Conservation (phyloP, 2,888 invertebrate genomes). For the Macrosiphum euphorbiae region DNA sequence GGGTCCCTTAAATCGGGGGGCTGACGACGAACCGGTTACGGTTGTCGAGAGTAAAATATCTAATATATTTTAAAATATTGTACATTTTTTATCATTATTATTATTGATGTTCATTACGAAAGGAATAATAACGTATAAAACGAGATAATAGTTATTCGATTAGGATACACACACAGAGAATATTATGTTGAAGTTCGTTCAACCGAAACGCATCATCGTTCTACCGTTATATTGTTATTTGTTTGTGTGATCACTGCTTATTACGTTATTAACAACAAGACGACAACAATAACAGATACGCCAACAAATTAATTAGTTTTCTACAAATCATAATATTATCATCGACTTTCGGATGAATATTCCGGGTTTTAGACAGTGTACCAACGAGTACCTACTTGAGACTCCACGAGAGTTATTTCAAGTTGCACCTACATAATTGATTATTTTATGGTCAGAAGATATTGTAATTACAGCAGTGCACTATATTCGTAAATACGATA, state of each 20-base stretch:
- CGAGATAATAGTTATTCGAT: constrained; percentile 47
- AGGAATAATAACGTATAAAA: constrained; percentile 40
- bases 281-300: not conserved
- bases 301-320: constrained; percentile 17
- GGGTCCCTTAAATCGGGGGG: not conserved
- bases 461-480: not conserved
- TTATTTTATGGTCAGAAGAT: not conserved
- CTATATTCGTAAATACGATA: not conserved
- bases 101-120: not conserved
- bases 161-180: not conserved
- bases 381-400: not conserved
- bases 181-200: constrained; percentile 45
- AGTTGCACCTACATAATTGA: not conserved
- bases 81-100: not conserved
- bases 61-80: not conserved
- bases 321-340: not conserved
- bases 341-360: not conserved
- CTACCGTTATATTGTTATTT: constrained; percentile 34
- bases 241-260: constrained; percentile 2
- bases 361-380: not conserved
- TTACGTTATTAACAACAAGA: not conserved
- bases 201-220: constrained; percentile 53
- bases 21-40: constrained; percentile 57
- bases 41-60: constrained; percentile 42
- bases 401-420: not conserved